Base-by-base conservation (phyloP, 1,140 invertebrate genomes). In the Tetramorium parvispinum region DNA sequence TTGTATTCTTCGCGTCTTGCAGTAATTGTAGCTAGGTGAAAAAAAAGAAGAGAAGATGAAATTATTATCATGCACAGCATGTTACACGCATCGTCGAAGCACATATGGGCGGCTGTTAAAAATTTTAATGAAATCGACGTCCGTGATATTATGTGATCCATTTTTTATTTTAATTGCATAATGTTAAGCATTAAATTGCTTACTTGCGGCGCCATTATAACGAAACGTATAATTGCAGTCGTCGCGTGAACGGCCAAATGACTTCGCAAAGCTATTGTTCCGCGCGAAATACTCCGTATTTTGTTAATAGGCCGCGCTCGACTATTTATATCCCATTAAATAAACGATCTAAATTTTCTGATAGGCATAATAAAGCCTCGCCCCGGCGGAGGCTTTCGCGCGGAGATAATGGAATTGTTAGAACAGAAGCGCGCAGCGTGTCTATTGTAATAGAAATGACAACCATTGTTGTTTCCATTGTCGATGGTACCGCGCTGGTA, bases 341-440 rank as follows among this genome's bases (percentile, higher is more conserved):
- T 73, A 83, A 83, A 83, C 79, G 79, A 73, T 83, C 79, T 83
- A 83, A 83, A 83, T 83, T 83, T 83, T 83, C 79, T 83, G 79
- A 83, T 83, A 73, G 79, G 79, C 79, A 83, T 83, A 73, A 83
- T 83, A 83, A 83, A 83, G 79, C 63, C 63, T 81, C 59, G 57
- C 53, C 76, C 40, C 59, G 65, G 65, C 40, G 53, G 65, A 75
- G 37, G 68, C 79, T 83, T 43, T 83, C 79, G 79, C 79, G 79
- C 79, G 68, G 79, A 83, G 79, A 83, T 83, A 83, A 83, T 83
- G 79, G 79, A 83, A 83, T 83, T 83, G 79, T 83, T 83, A 83
- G 79, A 83, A 83, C 79, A 83, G 79, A 82, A 73, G 68, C 53
- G 79, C 61, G 73, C 70, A 70, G 79, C 79, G 79, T 83, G 43